These are phyloP conservation scores for Campylomormyrus tamandua DNA, from an alignment of 2,113 vertebrate species.

Conservation along the genomic window DNA sequence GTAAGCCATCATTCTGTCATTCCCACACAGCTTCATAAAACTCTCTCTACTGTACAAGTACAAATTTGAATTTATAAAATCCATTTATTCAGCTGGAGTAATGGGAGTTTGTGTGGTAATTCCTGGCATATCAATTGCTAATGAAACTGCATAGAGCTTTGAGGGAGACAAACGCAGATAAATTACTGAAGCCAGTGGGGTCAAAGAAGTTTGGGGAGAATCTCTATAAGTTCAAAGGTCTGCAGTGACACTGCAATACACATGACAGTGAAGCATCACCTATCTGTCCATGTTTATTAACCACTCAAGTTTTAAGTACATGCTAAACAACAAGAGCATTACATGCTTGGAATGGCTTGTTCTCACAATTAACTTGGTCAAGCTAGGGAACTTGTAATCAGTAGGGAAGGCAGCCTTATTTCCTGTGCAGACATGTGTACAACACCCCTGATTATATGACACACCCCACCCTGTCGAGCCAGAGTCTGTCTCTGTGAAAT, in stretches of 20 bases:
- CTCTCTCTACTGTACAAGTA: background rate
- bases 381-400: slow-evolving; percentile 4
- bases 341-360: background rate
- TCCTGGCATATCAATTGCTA: background rate
- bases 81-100: background rate
- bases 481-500: background rate
- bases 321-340: background rate
- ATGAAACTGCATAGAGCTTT: background rate
- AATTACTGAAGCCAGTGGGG: background rate
- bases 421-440: slow-evolving; percentile 49
- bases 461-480: slow-evolving; percentile 12
- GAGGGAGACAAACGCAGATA: background rate
- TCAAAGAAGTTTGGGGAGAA: background rate
- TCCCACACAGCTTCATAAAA: background rate
- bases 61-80: background rate
- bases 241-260: background rate
- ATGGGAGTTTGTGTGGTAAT: background rate
- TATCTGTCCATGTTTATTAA: background rate
- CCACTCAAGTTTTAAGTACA: background rate
- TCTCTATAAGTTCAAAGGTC: background rate
- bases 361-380: slow-evolving; percentile 1
- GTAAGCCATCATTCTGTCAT: background rate
- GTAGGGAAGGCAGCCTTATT: slow-evolving; percentile 48
- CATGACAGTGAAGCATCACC: background rate
- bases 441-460: slow-evolving; percentile 36